Base-by-base conservation (phyloP, 2,888 invertebrate species). In the Cepaea hortensis region DNA sequence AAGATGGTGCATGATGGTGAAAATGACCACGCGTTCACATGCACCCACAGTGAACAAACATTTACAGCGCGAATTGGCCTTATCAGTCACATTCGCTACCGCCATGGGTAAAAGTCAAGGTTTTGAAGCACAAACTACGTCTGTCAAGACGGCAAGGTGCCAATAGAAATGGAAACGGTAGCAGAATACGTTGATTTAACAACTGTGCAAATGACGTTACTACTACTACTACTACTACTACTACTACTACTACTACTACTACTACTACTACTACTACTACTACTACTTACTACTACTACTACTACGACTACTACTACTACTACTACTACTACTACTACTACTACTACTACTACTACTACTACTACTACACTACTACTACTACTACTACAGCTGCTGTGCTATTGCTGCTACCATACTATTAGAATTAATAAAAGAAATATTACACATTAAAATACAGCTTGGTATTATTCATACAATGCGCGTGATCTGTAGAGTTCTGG, bases 231-330 rank as follows among this genome's bases (percentile, higher is more conserved):
- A 18, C 35, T 35, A 35, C 35, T 35, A 35, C 35, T 35, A 15
- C 46, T 35, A 73, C 73, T 18, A 73, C 7, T 35, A 73, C 35
- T 20, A 50, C 61, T 18, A 79, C 50, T 48, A n/a, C 79, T 79
- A 50, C 55, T 55, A 79, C 55, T 50, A 79, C 55, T 50, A 79
- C 55, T 48, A 76, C 76, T 76, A 76, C 76, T 76, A 76, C 76
- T 46, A 76, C 76, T 76, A 35, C 76, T 76, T 35, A 35, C 35
- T 35, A 35, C 35, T 35, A 35, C 35, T 35, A 35, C 35, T 35
- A 76, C 50, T 79, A 81, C 35, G 2, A 81, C 35, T 46, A 81
- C 62, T 5, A 81, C 35, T 46, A 65, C 35, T 50, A 81, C 61
- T 65, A 81, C 61, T 65, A 65, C 61, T 65, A 81, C 35, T 65